Conservation (phyloP, 2,797 vertebrate genomes). For the Furcifer pardalis region DNA sequence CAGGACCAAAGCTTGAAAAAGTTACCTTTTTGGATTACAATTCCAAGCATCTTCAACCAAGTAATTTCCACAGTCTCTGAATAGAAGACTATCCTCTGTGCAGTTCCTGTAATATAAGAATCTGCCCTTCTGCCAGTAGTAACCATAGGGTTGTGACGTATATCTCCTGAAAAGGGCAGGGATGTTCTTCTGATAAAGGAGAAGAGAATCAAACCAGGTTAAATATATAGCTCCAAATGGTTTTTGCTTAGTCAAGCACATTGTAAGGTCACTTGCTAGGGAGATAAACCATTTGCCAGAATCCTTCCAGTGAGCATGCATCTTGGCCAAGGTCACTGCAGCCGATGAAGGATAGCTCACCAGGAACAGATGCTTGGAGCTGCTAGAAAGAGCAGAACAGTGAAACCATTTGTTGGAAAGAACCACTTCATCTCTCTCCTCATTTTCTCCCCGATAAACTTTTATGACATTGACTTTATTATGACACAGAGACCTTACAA, state of each 20-base stretch:
- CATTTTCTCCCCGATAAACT: background rate
- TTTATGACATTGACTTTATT: constrained; percentile 32
- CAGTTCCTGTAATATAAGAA: background rate
- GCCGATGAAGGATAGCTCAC: background rate
- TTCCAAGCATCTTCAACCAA: background rate
- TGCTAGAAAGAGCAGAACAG: background rate
- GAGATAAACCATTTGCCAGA: background rate
- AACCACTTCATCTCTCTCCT: constrained; percentile 13
- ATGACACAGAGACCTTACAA: constrained; percentile 45
- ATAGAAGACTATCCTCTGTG: background rate
- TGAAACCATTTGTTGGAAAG: constrained; percentile 28
- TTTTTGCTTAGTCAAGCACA: constrained; percentile 32
- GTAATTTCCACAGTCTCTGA: background rate
- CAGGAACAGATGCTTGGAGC: background rate
- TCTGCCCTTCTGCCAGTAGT: background rate
- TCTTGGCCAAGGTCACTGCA: constrained; percentile 23
- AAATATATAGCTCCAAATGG: constrained; percentile 23
- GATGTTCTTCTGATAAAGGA: background rate
- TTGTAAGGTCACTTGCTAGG: constrained; percentile 27
- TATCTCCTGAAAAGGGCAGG: background rate
- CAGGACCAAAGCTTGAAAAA: background rate
- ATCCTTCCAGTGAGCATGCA: background rate
- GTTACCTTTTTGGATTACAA: background rate
- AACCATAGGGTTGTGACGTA: background rate
- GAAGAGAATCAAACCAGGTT: constrained; percentile 52